These are phyloP conservation scores for Syngnathus acus DNA, from an alignment of 2,797 vertebrate genomes.

Conservation along the genomic window DNA sequence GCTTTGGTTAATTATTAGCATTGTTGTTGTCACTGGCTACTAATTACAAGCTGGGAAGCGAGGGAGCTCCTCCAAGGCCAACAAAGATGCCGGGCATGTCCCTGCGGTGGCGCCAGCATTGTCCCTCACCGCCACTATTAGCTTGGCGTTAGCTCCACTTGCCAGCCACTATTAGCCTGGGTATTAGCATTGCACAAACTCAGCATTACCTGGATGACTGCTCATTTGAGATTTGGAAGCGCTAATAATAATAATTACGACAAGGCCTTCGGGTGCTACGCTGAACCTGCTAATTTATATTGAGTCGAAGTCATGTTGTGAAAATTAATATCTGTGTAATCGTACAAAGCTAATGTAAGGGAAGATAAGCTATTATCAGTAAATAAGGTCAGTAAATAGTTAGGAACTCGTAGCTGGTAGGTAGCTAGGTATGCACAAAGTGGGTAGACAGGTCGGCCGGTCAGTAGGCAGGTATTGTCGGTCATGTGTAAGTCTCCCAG, in stretches of 20 bases:
- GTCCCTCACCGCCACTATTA: constrained; percentile 56
- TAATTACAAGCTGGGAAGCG: constrained; percentile 69
- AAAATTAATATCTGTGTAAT: background rate
- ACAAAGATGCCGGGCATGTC: constrained; percentile 22
- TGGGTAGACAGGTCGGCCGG: too few species aligned
- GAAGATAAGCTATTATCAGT: too few species aligned
- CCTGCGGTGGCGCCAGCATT: constrained; percentile 32
- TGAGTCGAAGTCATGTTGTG: background rate
- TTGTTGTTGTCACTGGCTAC: constrained; percentile 67
- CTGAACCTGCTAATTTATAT: background rate
- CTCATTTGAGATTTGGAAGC: constrained; percentile 38
- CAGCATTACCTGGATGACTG: constrained; percentile 69
- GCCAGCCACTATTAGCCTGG: constrained; percentile 50
- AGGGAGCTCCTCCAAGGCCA: constrained; percentile 37
- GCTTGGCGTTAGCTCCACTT: constrained; percentile 22
- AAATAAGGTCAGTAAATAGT: too few species aligned
- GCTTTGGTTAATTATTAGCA: constrained; percentile 70
- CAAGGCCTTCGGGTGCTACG: constrained; percentile 10
- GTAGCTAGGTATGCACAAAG: background rate
- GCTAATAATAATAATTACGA: constrained; percentile 70
- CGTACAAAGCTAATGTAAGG: background rate
- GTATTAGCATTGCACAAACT: constrained; percentile 68
- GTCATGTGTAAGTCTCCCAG: too few species aligned
- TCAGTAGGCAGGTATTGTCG: too few species aligned
- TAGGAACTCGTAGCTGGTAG: too few species aligned